A percentile compares a stretch with the other conserved stretches of the same genome.
phyloP scores from a whole-genome alignment of 2,113 vertebrate genomes.

The Silurus meridionalis region DNA sequence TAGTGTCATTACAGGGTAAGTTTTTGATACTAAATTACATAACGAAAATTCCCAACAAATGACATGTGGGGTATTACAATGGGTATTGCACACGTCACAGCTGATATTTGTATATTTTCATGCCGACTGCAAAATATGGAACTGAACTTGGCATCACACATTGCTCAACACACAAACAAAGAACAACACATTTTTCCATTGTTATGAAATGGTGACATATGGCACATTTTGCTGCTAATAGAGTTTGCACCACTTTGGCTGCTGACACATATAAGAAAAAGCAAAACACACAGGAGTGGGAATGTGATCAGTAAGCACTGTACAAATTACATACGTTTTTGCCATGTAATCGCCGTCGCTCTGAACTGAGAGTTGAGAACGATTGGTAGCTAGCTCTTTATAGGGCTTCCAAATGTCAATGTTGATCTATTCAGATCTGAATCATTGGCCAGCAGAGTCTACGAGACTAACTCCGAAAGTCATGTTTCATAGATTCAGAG shows the following conservation, averaged over 20 bases:
- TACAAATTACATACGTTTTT: background rate
- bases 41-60: background rate
- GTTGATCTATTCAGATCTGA: background rate
- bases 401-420: background rate
- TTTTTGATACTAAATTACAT: no score
- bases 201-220: background rate
- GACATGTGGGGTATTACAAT: background rate
- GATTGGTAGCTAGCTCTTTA: background rate
- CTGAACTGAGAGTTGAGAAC: background rate
- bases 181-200: background rate
- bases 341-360: background rate
- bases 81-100: background rate
- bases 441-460: background rate
- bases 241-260: background rate
- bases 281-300: background rate
- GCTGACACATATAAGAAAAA: background rate
- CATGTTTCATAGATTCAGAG: background rate
- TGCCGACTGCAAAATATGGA: background rate
- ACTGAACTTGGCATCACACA: background rate
- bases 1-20: no score
- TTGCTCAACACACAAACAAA: background rate
- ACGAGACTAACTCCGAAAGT: background rate
- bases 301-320: background rate
- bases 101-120: background rate
- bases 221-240: background rate